Conservation (phyloP, 2,797 vertebrate species). For the Channallabes apus region DNA sequence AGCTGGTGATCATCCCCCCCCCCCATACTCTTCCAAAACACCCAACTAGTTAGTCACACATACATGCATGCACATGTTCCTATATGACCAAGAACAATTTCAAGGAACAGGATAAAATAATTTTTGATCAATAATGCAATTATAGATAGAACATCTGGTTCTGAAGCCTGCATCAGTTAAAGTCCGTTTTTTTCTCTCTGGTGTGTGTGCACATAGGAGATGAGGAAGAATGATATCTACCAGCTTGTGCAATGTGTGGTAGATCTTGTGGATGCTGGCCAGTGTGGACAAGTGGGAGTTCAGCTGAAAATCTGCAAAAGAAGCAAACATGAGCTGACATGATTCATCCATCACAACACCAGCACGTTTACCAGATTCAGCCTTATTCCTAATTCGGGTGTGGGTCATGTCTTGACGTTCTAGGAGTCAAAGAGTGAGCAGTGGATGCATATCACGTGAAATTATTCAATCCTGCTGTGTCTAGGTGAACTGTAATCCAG, state of each 20-base stretch:
- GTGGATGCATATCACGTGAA: neutral
- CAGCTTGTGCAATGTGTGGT: constrained; percentile 99
- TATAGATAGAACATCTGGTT: neutral
- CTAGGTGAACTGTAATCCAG: neutral
- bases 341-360: neutral
- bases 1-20: neutral
- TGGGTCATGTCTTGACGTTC: constrained; percentile 2
- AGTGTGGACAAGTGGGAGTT: constrained; percentile 98
- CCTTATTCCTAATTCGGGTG: neutral
- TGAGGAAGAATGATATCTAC: constrained; percentile 74
- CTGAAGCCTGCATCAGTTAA: neutral
- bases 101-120: neutral
- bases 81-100: neutral
- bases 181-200: neutral
- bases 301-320: constrained; percentile 91
- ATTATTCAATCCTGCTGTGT: neutral
- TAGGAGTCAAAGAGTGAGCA: neutral
- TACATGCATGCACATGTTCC: neutral
- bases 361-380: neutral
- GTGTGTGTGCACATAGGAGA: neutral
- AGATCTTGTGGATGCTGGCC: constrained; percentile 99
- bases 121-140: neutral
- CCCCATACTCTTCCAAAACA: neutral
- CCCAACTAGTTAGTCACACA: neutral
- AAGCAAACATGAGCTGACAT: constrained; percentile 22